Evolutionary conservation across 2,113 vertebrate species (phyloP), one percentile per base, ranked within the genome.

Genomic region (Barbus barbus): DNA sequence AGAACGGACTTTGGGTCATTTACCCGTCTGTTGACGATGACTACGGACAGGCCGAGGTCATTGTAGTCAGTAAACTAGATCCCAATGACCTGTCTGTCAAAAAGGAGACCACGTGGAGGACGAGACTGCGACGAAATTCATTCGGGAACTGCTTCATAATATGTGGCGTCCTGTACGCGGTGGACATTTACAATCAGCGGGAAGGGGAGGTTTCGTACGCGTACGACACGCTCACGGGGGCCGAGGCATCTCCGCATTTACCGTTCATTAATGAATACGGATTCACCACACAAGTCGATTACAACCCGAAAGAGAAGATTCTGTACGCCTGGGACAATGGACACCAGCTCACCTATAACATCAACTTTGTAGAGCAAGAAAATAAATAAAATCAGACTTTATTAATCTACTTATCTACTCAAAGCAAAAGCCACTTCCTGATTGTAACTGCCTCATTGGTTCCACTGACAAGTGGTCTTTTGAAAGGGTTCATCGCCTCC

Each of bases 281-380:
- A 86, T 97, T 94, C 92, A 98, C 96, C 87, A 98, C 98, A 0
- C 97, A 99, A 92, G 92, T 99, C 0, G 97, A 98, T 95, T 99
- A 99, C 91, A 99, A 98, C 90, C 98, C 98, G 60, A 97, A 96
- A 89, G 98, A 99, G 90, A 97, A 96, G 72, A 90, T 97, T 85
- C 93, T 99, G 63, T 99, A 98, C 0, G 97, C 97, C 81, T 99
- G 98, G 98, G 98, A 99, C 94, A 98, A 97, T 1, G 97, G 98
- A 76, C 95, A 99, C 85, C 98, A 99, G 93, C 91, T 99, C 87
- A 99, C 95, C 0, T 99, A 99, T 2, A 88, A 77, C 69, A 94
- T 99, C 18, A 94, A 90, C 91, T 98, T 99, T 0, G 94, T 97
- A 56, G 94, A 94, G 87, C 96, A 95, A 20, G 78, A 61, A 12